phyloP scores from a whole-genome alignment of 2,113 vertebrate genomes.

The Lates calcarifer region DNA sequence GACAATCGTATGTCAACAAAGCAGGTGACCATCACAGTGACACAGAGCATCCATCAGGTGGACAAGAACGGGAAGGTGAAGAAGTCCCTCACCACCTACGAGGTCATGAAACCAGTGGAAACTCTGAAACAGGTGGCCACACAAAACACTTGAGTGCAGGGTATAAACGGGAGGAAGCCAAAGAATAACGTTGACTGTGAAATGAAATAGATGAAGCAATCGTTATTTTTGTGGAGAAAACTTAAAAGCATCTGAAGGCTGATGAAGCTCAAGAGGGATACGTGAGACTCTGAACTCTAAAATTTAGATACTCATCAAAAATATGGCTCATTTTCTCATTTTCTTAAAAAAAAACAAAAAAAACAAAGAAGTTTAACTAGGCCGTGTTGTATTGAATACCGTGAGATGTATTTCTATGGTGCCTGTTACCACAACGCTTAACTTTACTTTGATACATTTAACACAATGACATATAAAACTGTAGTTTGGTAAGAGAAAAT shows the following conservation, averaged over 20 bases:
- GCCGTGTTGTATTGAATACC: constrained; percentile 3
- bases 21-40: constrained; percentile 88
- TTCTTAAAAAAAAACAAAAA: neutral
- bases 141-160: constrained; percentile 56
- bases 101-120: constrained; percentile 82
- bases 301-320: neutral
- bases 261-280: constrained; percentile 9
- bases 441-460: constrained; percentile 6
- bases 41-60: constrained; percentile 86
- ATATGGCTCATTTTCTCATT: neutral
- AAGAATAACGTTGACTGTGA: constrained; percentile 26
- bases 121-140: constrained; percentile 64
- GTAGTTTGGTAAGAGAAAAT: neutral
- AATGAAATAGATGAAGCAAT: neutral
- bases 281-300: neutral
- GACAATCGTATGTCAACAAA: constrained; percentile 87
- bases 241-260: neutral
- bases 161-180: constrained; percentile 17
- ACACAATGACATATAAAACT: neutral
- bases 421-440: constrained; percentile 21
- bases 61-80: constrained; percentile 85
- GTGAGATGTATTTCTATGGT: constrained; percentile 10
- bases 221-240: neutral
- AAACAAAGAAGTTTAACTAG: neutral
- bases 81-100: constrained; percentile 83